Conservation (phyloP, 2,797 vertebrate species). For the Aselliscus stoliczkanus region DNA sequence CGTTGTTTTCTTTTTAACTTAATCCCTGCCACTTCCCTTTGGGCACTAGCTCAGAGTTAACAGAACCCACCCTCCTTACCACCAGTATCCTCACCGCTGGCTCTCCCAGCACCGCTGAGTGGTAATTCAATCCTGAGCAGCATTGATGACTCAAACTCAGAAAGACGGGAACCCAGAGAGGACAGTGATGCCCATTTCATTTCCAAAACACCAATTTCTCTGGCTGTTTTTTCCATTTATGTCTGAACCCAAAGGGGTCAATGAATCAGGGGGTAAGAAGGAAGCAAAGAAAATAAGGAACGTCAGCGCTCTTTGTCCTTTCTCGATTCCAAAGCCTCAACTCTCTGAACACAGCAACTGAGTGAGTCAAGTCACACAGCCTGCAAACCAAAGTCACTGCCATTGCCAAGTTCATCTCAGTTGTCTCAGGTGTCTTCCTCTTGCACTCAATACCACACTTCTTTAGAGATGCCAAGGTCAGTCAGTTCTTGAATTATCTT, state of each 20-base stretch:
- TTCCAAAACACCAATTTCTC: background rate
- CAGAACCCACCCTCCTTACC: background rate
- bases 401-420: background rate
- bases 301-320: background rate
- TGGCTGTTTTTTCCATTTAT: background rate
- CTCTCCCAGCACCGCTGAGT: background rate
- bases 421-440: background rate
- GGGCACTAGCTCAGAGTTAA: slow-evolving; percentile 18
- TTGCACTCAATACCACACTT: background rate
- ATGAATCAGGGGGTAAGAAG: background rate
- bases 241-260: background rate
- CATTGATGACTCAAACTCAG: background rate
- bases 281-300: background rate
- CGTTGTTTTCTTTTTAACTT: slow-evolving; percentile 42
- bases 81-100: background rate
- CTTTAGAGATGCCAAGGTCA: background rate
- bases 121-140: background rate
- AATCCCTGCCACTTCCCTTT: slow-evolving; percentile 33
- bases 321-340: background rate
- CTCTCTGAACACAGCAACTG: background rate
- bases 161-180: background rate
- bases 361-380: background rate
- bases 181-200: background rate
- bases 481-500: background rate
- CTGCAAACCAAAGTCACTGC: background rate